These are phyloP conservation scores for Ictalurus furcatus DNA, from an alignment of 2,113 vertebrate species.

Conservation along the genomic window DNA sequence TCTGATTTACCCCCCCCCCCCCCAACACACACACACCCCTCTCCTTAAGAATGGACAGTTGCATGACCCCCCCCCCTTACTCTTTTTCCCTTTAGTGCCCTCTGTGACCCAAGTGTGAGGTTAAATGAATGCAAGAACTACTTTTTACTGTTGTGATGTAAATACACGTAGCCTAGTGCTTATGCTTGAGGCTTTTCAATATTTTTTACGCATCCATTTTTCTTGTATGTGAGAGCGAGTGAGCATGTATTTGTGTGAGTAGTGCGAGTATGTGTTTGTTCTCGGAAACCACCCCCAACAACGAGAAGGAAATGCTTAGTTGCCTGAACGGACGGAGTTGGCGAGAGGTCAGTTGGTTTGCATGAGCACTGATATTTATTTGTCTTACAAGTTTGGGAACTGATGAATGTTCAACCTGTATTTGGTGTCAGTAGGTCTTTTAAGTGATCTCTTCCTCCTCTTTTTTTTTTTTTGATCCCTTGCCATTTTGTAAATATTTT, in stretches of 20 bases:
- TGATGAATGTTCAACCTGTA: slow-evolving; percentile 57
- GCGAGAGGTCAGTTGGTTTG: slow-evolving; percentile 66
- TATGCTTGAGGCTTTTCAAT: slow-evolving; percentile 70
- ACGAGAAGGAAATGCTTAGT: slow-evolving; percentile 61
- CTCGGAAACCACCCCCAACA: slow-evolving; percentile 52
- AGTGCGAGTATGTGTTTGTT: slow-evolving; percentile 64
- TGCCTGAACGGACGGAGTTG: slow-evolving; percentile 61
- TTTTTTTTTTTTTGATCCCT: slow-evolving; percentile 44
- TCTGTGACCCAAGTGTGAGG: slow-evolving; percentile 62
- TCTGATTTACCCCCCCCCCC: neutral
- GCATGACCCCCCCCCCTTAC: slow-evolving; percentile 65
- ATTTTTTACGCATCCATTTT: slow-evolving; percentile 68
- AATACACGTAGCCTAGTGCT: slow-evolving; percentile 74
- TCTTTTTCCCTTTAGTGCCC: slow-evolving; percentile 53
- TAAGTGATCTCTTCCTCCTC: slow-evolving; percentile 54
- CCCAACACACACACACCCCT: too few relatives aligned
- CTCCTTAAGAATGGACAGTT: slow-evolving; percentile 64
- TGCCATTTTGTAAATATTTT: slow-evolving; percentile 55
- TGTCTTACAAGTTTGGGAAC: slow-evolving; percentile 59
- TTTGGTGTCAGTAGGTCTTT: slow-evolving; percentile 58
- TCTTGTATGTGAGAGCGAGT: slow-evolving; percentile 33
- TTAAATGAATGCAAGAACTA: slow-evolving; percentile 80
- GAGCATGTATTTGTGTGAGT: slow-evolving; percentile 28
- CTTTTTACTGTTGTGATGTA: slow-evolving; percentile 81
- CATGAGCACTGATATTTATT: slow-evolving; percentile 71